These are phyloP conservation scores for Spilosoma lubricipeda DNA, from an alignment of 2,888 invertebrate genomes.

Conservation along the genomic window DNA sequence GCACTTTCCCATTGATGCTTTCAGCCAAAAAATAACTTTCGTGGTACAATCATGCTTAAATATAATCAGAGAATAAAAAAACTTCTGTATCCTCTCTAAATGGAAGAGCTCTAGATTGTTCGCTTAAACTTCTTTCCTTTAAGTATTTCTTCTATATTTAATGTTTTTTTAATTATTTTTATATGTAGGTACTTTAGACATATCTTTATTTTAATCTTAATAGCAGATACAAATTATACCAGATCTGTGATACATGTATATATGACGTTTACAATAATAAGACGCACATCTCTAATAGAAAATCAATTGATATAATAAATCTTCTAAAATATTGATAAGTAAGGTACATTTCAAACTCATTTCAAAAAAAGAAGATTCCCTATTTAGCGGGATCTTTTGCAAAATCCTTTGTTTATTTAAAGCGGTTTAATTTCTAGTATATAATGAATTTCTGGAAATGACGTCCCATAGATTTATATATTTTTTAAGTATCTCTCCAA, in stretches of 20 bases:
- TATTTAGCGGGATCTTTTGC: neutral
- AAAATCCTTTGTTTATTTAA: neutral
- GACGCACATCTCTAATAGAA: neutral
- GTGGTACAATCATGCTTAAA: conserved; percentile 1
- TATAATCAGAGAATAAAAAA: neutral
- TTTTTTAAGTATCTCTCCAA: neutral
- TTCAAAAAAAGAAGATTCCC: neutral
- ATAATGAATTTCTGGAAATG: neutral
- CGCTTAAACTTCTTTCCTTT: neutral
- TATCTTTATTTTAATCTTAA: neutral
- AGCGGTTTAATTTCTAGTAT: neutral
- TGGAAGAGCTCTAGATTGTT: neutral
- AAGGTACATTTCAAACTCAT: neutral
- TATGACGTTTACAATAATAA: neutral
- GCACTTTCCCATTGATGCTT: conserved; percentile 19
- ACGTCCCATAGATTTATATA: neutral
- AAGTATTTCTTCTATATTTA: neutral
- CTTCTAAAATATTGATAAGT: neutral
- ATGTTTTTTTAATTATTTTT: conserved; percentile 1
- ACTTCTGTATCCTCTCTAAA: neutral
- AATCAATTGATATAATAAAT: neutral
- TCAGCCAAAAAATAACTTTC: conserved; percentile 5
- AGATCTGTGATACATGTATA: neutral
- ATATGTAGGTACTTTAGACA: neutral
- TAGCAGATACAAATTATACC: neutral